Percentiles rank a stretch among this genome's conserved stretches.
Conservation (phyloP, 2,888 invertebrate species). For the Sesia apiformis region DNA sequence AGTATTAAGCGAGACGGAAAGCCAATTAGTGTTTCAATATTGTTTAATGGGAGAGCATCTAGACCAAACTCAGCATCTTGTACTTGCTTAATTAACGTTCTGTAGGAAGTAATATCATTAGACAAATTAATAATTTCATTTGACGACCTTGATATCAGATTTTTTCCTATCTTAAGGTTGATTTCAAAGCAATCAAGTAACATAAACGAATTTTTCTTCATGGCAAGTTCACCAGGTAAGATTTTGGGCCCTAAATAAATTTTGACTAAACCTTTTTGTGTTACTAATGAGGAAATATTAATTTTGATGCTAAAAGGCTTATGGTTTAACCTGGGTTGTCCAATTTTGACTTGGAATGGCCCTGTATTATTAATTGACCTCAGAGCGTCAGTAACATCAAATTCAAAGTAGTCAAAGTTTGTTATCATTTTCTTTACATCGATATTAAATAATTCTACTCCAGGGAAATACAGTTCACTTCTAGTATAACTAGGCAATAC, state of each 20-base stretch:
- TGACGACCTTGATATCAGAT: slow-evolving; percentile 76
- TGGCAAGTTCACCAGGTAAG: slow-evolving; percentile 68
- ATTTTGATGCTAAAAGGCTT: slow-evolving; percentile 80
- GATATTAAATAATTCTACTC: slow-evolving; percentile 76
- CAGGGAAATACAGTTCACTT: slow-evolving; percentile 76
- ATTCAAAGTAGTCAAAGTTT: slow-evolving; percentile 77
- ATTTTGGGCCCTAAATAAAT: slow-evolving; percentile 82
- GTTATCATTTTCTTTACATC: slow-evolving; percentile 79
- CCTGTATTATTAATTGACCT: slow-evolving; percentile 35
- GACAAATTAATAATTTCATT: slow-evolving; percentile 75
- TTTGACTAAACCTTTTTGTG: slow-evolving; percentile 75
- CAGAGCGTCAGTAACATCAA: slow-evolving; percentile 78
- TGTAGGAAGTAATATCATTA: slow-evolving; percentile 76
- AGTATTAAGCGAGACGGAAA: slow-evolving; percentile 81
- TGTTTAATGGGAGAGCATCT: slow-evolving; percentile 62
- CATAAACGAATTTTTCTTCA: slow-evolving; percentile 72
- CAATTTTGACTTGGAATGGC: slow-evolving; percentile 53
- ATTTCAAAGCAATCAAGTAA: slow-evolving; percentile 75
- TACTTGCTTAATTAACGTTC: slow-evolving; percentile 75
- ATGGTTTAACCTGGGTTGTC: slow-evolving; percentile 80
- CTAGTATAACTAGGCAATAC: slow-evolving; percentile 72
- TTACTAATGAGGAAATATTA: slow-evolving; percentile 74
- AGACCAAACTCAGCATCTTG: slow-evolving; percentile 71
- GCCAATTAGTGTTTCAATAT: slow-evolving; percentile 69
- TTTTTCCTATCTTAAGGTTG: slow-evolving; percentile 76